phyloP scores from a whole-genome alignment of 2,888 invertebrate genomes.

The Maniola hyperantus region DNA sequence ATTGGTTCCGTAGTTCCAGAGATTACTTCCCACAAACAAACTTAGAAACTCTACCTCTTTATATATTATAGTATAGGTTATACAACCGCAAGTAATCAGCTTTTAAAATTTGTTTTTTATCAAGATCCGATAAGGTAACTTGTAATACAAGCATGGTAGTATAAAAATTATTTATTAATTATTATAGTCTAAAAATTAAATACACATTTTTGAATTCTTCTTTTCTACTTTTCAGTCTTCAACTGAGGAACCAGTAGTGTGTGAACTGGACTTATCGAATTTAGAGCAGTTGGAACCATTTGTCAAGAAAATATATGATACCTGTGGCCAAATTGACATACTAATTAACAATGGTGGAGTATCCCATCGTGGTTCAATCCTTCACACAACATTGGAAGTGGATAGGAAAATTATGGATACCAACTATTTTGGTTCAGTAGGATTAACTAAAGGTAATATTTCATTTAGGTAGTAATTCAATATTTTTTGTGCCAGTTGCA shows the following conservation, averaged over 20 bases:
- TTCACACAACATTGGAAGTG: slow-evolving; percentile 90
- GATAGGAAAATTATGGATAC: slow-evolving; percentile 94
- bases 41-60: no score
- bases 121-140: no score
- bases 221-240: slow-evolving; percentile 68
- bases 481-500: no score
- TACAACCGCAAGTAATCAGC: background rate
- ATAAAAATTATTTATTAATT: background rate
- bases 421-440: slow-evolving; percentile 97
- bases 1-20: no score
- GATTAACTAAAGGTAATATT: slow-evolving; percentile 91
- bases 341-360: slow-evolving; percentile 97
- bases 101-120: no score
- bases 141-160: no score
- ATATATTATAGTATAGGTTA: no score
- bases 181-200: background rate
- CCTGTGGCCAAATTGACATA: slow-evolving; percentile 91
- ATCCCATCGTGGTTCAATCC: slow-evolving; percentile 88
- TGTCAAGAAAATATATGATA: slow-evolving; percentile 85
- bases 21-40: no score
- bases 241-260: slow-evolving; percentile 87
- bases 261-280: slow-evolving; percentile 90
- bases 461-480: background rate
- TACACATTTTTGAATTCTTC: background rate
- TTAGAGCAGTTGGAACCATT: slow-evolving; percentile 84